Evolutionary conservation across 2,888 invertebrate species (phyloP).

Genomic region (Chloroclystis v-ata): DNA sequence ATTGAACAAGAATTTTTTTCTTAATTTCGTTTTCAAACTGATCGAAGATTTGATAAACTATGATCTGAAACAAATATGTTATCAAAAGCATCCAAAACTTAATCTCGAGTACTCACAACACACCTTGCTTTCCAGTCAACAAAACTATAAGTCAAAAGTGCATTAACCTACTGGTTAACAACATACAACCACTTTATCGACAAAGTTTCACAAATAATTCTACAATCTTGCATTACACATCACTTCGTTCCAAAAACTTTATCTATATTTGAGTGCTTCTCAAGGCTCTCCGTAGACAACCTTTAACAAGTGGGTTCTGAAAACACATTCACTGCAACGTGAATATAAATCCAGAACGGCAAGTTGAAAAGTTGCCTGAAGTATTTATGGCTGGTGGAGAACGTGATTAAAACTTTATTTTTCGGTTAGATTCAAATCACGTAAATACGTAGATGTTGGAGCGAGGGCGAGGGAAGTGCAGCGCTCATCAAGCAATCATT

Average conservation of each 20-base stretch:
- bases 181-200: conserved; percentile 16
- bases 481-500: conserved; percentile 72
- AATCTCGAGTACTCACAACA: conserved; percentile 38
- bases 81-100: too few species aligned
- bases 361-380: conserved; percentile 22
- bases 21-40: too few species aligned
- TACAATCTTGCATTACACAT: conserved; percentile 3
- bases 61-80: too few species aligned
- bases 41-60: too few species aligned
- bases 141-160: conserved; percentile 24
- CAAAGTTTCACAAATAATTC: conserved; percentile 1
- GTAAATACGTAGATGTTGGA: conserved; percentile 33
- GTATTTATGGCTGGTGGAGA: conserved; percentile 23
- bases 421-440: conserved; percentile 33
- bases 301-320: conserved; percentile 1
- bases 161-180: conserved; percentile 6
- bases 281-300: too few species aligned
- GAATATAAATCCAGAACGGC: conserved; percentile 21
- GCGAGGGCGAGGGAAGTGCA: conserved; percentile 38
- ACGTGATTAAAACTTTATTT: conserved; percentile 31
- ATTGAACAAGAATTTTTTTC: too few species aligned
- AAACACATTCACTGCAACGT: conserved; percentile 13
- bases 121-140: conserved; percentile 35
- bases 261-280: too few species aligned
- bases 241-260: too few species aligned